Conservation (phyloP, 1,140 invertebrate species). For the Scaptomyza hsui region DNA sequence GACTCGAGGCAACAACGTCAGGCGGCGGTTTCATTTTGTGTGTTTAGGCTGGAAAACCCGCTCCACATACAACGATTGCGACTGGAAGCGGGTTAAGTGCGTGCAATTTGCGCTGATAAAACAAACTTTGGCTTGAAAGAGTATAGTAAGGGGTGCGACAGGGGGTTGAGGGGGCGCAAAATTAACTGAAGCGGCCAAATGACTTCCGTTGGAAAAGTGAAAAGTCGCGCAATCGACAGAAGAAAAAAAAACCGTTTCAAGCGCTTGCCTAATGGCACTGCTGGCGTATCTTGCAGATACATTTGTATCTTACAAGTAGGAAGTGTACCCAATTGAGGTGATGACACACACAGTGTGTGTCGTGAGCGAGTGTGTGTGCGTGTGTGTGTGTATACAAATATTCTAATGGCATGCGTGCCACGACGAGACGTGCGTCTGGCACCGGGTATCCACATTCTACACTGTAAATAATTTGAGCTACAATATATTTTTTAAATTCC, state of each 20-base stretch:
- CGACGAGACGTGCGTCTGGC: constrained; percentile 36
- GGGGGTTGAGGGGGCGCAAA: not conserved
- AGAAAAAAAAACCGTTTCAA: constrained; percentile 30
- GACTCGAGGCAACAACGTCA: not conserved
- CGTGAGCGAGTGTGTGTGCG: constrained; percentile 29
- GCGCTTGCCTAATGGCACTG: constrained; percentile 40
- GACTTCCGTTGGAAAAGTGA: constrained; percentile 73
- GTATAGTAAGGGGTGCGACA: not conserved
- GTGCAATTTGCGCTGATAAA: constrained; percentile 78
- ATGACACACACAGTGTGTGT: constrained; percentile 71
- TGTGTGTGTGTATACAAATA: constrained; percentile 63
- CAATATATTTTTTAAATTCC: not conserved
- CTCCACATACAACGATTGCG: constrained; percentile 58
- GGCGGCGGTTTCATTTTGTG: constrained; percentile 21
- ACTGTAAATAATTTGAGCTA: not conserved
- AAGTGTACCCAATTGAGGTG: constrained; percentile 82
- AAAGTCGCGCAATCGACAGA: constrained; percentile 55
- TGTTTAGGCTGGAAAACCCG: constrained; percentile 44
- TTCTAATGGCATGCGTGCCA: constrained; percentile 64
- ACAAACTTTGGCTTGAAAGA: not conserved
- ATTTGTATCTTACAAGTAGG: constrained; percentile 76
- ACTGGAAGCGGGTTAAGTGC: constrained; percentile 79
- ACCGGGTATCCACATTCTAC: constrained; percentile 2
- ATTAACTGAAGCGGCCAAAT: constrained; percentile 61
- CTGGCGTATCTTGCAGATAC: constrained; percentile 68